A percentile compares a stretch with the other conserved stretches of the same genome.
These are phyloP conservation scores for Crypturellus undulatus DNA, from an alignment of 2,113 vertebrate species.

Conservation along the genomic window DNA sequence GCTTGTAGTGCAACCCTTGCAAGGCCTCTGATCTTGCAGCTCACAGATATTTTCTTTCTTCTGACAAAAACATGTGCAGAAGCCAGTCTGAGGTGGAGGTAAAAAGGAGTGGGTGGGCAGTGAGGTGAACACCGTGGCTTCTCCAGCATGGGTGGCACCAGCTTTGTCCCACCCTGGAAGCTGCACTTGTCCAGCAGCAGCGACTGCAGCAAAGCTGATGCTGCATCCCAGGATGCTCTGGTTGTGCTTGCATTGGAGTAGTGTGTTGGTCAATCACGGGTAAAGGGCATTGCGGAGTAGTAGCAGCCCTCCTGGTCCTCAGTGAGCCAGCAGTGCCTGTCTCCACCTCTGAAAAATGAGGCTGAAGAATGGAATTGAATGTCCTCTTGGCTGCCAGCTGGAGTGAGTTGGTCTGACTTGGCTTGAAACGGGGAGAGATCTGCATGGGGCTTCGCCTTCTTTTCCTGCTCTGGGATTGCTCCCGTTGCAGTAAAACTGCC, in stretches of 20 bases:
- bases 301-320: background rate
- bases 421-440: background rate
- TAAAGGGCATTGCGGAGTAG: background rate
- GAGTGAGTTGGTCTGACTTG: background rate
- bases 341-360: background rate
- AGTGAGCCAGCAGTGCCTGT: rapidly evolving
- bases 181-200: background rate
- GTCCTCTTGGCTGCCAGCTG: background rate
- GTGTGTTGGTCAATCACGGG: background rate
- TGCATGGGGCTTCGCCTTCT: background rate
- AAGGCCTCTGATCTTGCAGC: background rate
- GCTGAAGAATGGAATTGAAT: background rate
- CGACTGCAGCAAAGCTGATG: background rate
- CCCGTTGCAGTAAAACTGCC: background rate
- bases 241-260: rapidly evolving
- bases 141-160: background rate
- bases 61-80: background rate
- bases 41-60: background rate
- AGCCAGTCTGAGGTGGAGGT: background rate
- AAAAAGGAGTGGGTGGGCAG: rapidly evolving
- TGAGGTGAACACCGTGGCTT: background rate
- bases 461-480: background rate
- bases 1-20: background rate
- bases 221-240: background rate
- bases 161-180: background rate